These are phyloP conservation scores for Moxostoma hubbsi DNA, from an alignment of 2,797 vertebrate species.

Conservation along the genomic window DNA sequence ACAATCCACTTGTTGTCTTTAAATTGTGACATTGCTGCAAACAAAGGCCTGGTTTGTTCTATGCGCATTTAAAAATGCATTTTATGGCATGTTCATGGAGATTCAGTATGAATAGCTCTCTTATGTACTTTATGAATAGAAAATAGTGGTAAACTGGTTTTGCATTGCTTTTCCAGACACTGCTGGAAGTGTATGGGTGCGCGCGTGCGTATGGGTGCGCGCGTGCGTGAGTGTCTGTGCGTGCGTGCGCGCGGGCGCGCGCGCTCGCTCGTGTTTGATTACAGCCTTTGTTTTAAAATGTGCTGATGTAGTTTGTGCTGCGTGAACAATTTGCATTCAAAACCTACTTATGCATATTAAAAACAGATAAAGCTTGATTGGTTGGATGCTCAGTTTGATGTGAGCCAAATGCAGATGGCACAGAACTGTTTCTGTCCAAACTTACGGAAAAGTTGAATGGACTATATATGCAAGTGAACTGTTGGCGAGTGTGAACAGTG, in stretches of 20 bases:
- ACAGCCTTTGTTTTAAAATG: slow-evolving; percentile 38
- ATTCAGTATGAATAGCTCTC: slow-evolving; percentile 39
- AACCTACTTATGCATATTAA: background rate
- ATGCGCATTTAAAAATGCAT: background rate
- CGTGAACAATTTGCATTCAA: slow-evolving; percentile 42
- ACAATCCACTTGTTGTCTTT: slow-evolving; percentile 43
- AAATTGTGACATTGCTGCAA: slow-evolving; percentile 52
- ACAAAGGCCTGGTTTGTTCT: slow-evolving; percentile 39
- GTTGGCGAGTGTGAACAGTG: too few relatives aligned
- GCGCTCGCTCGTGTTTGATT: slow-evolving; percentile 6
- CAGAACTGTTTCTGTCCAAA: slow-evolving; percentile 10
- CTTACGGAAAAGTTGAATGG: too few relatives aligned
- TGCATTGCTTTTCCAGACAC: background rate
- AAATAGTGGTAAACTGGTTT: slow-evolving; percentile 36
- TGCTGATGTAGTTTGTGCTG: slow-evolving; percentile 52
- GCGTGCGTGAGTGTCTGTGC: too few relatives aligned
- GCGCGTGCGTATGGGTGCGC: background rate
- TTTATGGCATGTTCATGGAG: background rate
- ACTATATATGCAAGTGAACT: too few relatives aligned
- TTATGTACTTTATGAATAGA: slow-evolving; percentile 48
- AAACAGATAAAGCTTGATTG: slow-evolving; percentile 30
- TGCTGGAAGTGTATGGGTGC: background rate
- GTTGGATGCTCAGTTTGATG: background rate
- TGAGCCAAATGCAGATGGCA: slow-evolving; percentile 27
- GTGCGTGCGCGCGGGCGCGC: background rate